Evolutionary conservation across 2,113 vertebrate genomes (phyloP).

Genomic region (Tricholaema leucomelas): DNA sequence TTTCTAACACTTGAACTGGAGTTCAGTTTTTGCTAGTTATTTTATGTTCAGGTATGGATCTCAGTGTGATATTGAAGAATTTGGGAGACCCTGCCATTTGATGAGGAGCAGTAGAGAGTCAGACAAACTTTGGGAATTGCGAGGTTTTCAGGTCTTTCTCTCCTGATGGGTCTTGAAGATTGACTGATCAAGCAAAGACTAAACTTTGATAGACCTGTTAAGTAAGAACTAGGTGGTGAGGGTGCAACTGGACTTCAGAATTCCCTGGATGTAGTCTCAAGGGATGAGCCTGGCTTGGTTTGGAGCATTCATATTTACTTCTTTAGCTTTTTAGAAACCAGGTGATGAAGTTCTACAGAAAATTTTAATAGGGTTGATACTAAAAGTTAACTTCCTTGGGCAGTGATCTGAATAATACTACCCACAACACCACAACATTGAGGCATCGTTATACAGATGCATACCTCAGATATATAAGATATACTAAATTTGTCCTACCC

Average conservation of each 20-base stretch:
- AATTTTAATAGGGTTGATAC: background rate
- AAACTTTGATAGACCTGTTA: background rate
- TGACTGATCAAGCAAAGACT: background rate
- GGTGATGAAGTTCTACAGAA: background rate
- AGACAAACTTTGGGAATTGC: background rate
- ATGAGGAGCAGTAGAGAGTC: background rate
- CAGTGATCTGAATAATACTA: background rate
- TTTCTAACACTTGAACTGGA: background rate
- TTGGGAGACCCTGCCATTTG: background rate
- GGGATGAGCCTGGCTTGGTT: background rate
- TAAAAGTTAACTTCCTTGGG: background rate
- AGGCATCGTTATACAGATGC: background rate
- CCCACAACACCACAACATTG: background rate
- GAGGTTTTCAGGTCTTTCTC: background rate
- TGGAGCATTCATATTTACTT: background rate
- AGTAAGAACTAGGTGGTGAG: background rate
- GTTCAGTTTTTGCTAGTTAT: background rate
- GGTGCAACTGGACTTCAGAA: background rate
- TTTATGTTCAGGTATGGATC: background rate
- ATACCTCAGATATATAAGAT: background rate
- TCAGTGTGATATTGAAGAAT: background rate
- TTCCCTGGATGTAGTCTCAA: background rate
- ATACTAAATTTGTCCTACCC: background rate
- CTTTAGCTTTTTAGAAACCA: background rate
- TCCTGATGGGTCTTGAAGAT: background rate